Base-by-base conservation (phyloP, 2,113 vertebrate genomes). In the Nyctereutes procyonoides region DNA sequence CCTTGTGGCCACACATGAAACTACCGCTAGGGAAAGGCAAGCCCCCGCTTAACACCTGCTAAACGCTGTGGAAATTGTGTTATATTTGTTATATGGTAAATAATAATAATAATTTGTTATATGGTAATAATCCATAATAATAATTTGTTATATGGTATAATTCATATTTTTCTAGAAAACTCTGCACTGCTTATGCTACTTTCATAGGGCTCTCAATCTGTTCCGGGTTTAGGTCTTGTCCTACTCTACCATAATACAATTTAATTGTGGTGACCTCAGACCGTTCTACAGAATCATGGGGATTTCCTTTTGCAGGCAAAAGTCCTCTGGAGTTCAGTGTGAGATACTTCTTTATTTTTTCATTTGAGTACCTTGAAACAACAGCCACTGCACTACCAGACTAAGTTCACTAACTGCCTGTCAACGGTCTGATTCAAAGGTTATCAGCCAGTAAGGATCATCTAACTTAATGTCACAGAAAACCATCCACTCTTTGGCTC, bases 1-100 rank as follows among this genome's bases (percentile, higher is more conserved):
- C 62, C 98, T 95, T 71, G 97, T 98, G 98, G 95, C 35, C 90
- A 94, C 3, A 74, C 5, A 28, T 65, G 35, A 83, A 90, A 91
- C 85, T 74, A 56, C 26, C 88, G 81, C 9, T 13, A 79, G 90
- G 28, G 84, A 93, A 95, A 96, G 38, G 0, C 1, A 6, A 0
- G 13, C 53, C n/a, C 3, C 24, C 6, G 67, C 53, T 58, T 79
- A 63, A 30, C 3, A 24, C 22, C 2, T 0, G 8, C 30, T 43
- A 12, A 90, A 48, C 9, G 10, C 63, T 4, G 24, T 28, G 13
- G n/a, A n/a, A 85, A 93, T 17, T 24, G 9, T 13, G 5, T 0
- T 58, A 79, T 58, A 14, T 60, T 38, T 24, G 58, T 48, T 20
- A 20, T 20, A 69, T 35, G 19, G 67, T 69, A 35, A 58, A 81